Percentiles rank a stretch among this genome's conserved stretches.
Conservation (phyloP, 1,140 invertebrate species). For the Zaprionus camerounensis region DNA sequence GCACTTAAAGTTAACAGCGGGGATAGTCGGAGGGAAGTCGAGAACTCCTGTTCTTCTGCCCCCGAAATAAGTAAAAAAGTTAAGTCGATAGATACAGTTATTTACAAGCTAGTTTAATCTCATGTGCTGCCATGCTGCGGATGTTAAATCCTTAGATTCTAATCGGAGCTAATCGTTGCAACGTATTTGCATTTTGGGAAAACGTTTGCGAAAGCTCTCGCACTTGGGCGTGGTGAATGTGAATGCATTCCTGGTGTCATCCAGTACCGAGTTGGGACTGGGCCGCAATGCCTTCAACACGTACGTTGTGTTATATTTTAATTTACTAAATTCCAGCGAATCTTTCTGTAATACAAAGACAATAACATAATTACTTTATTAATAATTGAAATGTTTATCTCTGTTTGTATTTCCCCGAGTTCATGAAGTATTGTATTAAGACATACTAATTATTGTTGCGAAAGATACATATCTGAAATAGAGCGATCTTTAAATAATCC, state of each 20-base stretch:
- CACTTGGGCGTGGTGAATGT: conserved; percentile 78
- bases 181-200: conserved; percentile 76
- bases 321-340: conserved; percentile 75
- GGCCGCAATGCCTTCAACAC: conserved; percentile 57
- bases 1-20: conserved; percentile 51
- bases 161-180: conserved; percentile 54
- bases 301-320: conserved; percentile 81
- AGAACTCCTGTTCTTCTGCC: background rate
- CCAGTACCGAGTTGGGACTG: conserved; percentile 61
- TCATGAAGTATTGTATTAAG: too few relatives aligned
- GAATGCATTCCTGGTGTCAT: conserved; percentile 57
- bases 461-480: too few relatives aligned
- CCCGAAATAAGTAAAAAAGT: conserved; percentile 61
- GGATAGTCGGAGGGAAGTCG: background rate
- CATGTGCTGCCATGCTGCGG: conserved; percentile 37
- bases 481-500: too few relatives aligned
- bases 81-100: conserved; percentile 70
- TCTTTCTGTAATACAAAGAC: conserved; percentile 61
- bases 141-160: background rate
- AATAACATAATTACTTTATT: too few relatives aligned
- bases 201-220: conserved; percentile 71
- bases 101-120: conserved; percentile 77
- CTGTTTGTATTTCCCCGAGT: too few relatives aligned
- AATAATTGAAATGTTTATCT: too few relatives aligned
- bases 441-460: too few relatives aligned